Evolutionary conservation across 2,797 vertebrate species (phyloP).

Genomic region (Pipistrellus kuhlii): DNA sequence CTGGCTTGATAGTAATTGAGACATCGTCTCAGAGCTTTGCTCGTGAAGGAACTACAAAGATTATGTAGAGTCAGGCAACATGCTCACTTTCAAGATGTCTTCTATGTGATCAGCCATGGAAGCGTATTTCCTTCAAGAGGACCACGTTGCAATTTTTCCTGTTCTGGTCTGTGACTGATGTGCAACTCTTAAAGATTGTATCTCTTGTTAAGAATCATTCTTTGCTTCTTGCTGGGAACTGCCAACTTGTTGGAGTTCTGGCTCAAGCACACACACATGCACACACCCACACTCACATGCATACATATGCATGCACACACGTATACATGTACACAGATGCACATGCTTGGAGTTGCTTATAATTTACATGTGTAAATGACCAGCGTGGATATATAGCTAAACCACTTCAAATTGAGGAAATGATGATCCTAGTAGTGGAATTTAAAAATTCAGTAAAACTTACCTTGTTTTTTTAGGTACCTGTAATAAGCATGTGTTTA

Average conservation of each 20-base stretch:
- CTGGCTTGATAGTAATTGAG: background rate
- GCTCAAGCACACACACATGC: background rate
- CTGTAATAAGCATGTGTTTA: background rate
- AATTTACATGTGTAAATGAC: background rate
- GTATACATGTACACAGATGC: background rate
- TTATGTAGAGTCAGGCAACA: background rate
- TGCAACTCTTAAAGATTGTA: background rate
- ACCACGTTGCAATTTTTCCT: background rate
- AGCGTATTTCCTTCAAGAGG: background rate
- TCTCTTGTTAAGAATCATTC: background rate
- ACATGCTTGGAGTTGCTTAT: background rate
- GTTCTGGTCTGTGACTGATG: background rate
- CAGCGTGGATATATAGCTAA: background rate
- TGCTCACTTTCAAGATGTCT: background rate
- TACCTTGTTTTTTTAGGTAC: slow-evolving; percentile 1
- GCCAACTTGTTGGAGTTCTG: background rate
- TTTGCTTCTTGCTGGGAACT: background rate
- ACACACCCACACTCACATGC: background rate
- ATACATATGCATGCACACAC: too few relatives aligned
- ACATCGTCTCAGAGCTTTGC: background rate
- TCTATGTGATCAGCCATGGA: background rate
- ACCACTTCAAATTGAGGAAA: slow-evolving; percentile 1
- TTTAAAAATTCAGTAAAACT: slow-evolving; percentile 8
- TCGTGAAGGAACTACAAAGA: background rate
- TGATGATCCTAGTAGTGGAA: background rate